Percentiles rank a stretch among this genome's conserved stretches.
Evolutionary conservation across 2,888 invertebrate genomes (phyloP).

Genomic region (Euplexia lucipara): DNA sequence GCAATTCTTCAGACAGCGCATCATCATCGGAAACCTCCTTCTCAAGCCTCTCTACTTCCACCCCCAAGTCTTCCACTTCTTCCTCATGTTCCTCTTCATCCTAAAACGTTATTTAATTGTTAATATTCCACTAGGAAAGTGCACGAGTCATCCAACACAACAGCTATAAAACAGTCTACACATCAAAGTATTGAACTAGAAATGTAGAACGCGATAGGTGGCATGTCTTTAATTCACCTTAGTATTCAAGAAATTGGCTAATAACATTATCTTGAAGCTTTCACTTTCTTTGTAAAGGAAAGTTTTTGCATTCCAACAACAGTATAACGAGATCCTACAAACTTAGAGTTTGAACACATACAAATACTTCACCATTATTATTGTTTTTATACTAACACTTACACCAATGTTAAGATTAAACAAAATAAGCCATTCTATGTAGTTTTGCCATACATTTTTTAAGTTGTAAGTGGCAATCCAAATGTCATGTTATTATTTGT

Average conservation of each 20-base stretch:
- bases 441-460: conserved; percentile 11
- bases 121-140: neutral
- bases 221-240: neutral
- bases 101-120: conserved; percentile 30
- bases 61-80: conserved; percentile 75
- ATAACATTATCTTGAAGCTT: neutral
- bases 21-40: conserved; percentile 80
- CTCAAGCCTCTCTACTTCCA: conserved; percentile 86
- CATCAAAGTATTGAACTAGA: conserved; percentile 33
- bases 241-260: neutral
- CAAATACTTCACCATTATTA: neutral
- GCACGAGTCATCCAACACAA: conserved; percentile 14
- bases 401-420: conserved; percentile 22
- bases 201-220: conserved; percentile 23
- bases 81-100: conserved; percentile 76
- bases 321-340: neutral
- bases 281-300: neutral
- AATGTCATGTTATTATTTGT: conserved; percentile 25
- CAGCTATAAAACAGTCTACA: conserved; percentile 24
- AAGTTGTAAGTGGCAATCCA: conserved; percentile 13
- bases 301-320: neutral
- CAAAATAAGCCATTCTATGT: conserved; percentile 34
- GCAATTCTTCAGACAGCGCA: conserved; percentile 72
- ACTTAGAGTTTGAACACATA: neutral
- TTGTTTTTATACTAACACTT: neutral